Evolutionary conservation across 2,797 vertebrate genomes (phyloP).

Genomic region (Alcedo quadribrachys): DNA sequence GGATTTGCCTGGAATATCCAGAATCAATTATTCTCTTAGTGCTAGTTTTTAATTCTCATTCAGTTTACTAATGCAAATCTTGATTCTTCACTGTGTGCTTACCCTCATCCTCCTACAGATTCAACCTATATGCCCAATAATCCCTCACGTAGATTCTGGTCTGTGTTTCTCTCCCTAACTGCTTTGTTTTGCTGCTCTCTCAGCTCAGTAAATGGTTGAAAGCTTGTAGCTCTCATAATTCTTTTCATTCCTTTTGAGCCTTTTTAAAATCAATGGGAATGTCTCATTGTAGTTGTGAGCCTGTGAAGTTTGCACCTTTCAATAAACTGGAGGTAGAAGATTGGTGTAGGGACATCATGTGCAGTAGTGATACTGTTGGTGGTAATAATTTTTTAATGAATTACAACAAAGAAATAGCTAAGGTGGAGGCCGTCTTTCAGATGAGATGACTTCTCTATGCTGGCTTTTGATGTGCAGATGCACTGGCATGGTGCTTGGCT

Average conservation of each 20-base stretch:
- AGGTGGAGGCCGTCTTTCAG: not conserved
- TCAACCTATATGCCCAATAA: conserved; percentile 36
- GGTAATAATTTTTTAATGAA: not conserved
- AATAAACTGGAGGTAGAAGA: not conserved
- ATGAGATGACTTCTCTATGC: not conserved
- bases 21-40: conserved; percentile 19
- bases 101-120: conserved; percentile 38
- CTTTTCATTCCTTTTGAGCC: not conserved
- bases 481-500: accelerated
- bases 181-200: conserved; percentile 14
- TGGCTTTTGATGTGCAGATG: accelerated
- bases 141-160: conserved; percentile 53
- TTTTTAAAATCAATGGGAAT: not conserved
- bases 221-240: conserved; percentile 11
- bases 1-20: conserved; percentile 57
- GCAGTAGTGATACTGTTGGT: not conserved
- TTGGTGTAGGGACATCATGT: accelerated
- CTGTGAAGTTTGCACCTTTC: not conserved
- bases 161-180: not conserved
- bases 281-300: not conserved
- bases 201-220: not conserved
- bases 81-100: conserved; percentile 35
- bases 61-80: conserved; percentile 48
- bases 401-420: not conserved
- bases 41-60: conserved; percentile 46